phyloP scores from a whole-genome alignment of 2,797 vertebrate genomes.

The Pipistrellus pipistrellus region DNA sequence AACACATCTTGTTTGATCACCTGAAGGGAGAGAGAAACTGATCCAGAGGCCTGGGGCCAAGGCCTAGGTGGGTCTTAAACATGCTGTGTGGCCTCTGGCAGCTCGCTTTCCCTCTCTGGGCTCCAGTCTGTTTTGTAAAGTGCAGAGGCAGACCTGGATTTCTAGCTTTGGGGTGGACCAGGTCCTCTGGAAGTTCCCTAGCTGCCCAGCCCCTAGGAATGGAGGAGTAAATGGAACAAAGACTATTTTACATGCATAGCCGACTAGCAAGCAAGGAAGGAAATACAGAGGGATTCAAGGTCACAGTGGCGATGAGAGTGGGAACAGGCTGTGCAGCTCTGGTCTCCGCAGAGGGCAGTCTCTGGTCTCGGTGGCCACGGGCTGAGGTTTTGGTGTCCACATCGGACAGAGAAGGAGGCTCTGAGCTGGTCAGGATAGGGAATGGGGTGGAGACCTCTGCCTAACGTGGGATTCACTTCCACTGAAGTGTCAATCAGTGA shows the following conservation, averaged over 20 bases:
- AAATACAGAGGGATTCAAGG: background rate
- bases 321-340: rapidly evolving
- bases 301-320: background rate
- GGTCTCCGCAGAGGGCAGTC: background rate
- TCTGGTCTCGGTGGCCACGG: background rate
- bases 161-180: background rate
- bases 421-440: background rate
- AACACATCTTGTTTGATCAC: background rate
- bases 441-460: background rate
- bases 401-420: background rate
- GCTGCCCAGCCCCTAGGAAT: background rate
- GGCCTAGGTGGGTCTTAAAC: background rate
- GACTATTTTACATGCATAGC: background rate
- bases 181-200: background rate
- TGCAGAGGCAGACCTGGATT: background rate
- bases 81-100: too few relatives aligned
- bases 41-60: background rate
- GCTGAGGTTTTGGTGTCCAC: background rate
- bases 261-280: background rate
- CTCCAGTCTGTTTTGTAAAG: background rate
- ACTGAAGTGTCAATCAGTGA: background rate
- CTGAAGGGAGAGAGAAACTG: background rate
- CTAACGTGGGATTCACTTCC: background rate
- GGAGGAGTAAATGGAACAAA: background rate
- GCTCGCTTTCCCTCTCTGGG: background rate